Evolutionary conservation across 64 coral and sea anemone genomes (phyloP).

Genomic region (Acropora tenuis): DNA sequence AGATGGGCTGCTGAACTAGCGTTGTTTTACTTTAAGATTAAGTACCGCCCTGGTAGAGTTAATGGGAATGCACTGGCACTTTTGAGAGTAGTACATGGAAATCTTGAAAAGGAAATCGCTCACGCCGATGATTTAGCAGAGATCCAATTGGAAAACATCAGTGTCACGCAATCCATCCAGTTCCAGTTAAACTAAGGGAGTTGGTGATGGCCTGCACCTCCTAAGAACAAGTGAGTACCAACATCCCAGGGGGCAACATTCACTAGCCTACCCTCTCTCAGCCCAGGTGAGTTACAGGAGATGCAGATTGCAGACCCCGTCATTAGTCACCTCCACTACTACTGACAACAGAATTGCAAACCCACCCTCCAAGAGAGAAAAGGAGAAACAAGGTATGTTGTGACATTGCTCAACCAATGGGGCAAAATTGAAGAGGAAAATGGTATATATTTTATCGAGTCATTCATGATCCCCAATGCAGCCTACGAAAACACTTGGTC

Average conservation of each 20-base stretch:
- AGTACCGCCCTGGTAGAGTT: constrained; percentile 4
- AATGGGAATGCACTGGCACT: background rate
- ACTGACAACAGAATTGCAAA: background rate
- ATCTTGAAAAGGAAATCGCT: background rate
- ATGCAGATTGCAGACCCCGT: background rate
- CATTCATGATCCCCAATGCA: background rate
- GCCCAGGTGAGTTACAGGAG: background rate
- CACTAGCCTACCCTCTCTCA: background rate
- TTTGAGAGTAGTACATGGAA: background rate
- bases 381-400: background rate
- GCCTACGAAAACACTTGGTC: background rate
- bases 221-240: background rate
- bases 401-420: background rate
- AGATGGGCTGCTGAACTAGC: constrained; percentile 30
- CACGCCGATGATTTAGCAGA: background rate
- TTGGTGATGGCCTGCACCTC: background rate
- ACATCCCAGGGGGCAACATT: background rate
- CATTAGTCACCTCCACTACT: background rate
- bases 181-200: background rate
- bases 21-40: constrained; percentile 5
- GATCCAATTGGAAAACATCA: background rate
- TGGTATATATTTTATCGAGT: background rate
- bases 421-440: background rate
- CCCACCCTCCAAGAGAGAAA: background rate
- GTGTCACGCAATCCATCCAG: background rate